Evolutionary conservation across 2,797 vertebrate species (phyloP), one percentile per base, ranked within the genome.

Genomic region (Alca torda): DNA sequence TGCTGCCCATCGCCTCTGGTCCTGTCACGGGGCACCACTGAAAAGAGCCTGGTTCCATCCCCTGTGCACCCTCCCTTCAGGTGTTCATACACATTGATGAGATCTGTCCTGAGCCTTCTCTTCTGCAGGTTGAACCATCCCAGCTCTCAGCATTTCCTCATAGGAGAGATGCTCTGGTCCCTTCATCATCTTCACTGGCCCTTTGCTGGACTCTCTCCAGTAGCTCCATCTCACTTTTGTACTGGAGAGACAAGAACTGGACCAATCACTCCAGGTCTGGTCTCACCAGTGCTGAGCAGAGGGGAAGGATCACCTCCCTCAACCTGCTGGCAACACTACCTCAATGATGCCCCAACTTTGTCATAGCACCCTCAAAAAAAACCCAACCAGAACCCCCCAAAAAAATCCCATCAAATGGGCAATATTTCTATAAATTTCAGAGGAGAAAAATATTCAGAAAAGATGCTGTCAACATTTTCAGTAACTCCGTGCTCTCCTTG

Each of bases 381-480:
- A 13, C 8, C 0, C 0, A 48, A 48, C 21, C 46, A 48, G 46
- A 48, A 48, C 46, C 46, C 7, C 21, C 11, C 9, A 15, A 51
- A 54, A 17, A 23, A 6, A 0, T 1, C 3, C 13, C 7, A 7
- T 10, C 4, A 75, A 82, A 72, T 0, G 6, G 7, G 1, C 4
- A 83, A 2, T 33, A 39, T n/a, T 61, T 61, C 72, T 18, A 14
- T 8, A 59, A 6, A 61, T 61, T 45, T 64, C 19, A 54, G 54
- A 54, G 53, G 6, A 74, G 43, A 45, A 77, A 77, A 90, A 51
- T 11, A 63, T 7, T 50, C 30, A 46, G 46, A 86, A 30, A 77
- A 67, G 4, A 63, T 3, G 4, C 5, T 70, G 56, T 19, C 46
- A 63, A 10, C 10, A 19, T 59, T 67, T 77, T 33, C 39, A 74